These are phyloP conservation scores for Pluvialis apricaria DNA, from an alignment of 2,113 vertebrate genomes.

Conservation along the genomic window DNA sequence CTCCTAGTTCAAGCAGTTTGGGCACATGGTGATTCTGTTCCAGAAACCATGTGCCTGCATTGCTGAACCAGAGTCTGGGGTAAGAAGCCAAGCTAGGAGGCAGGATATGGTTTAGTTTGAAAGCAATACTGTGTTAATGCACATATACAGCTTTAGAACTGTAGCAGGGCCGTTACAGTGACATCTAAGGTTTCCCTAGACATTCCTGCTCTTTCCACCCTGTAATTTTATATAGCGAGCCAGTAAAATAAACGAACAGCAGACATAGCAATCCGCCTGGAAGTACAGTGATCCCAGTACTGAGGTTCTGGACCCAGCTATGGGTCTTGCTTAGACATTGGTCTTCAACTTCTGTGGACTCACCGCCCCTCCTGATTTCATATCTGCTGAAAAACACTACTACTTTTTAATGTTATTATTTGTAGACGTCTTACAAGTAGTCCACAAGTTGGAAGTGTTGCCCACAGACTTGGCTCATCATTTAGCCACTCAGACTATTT, in stretches of 20 bases:
- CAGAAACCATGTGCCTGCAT: conserved; percentile 8
- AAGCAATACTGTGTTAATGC: conserved; percentile 48
- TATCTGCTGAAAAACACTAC: background rate
- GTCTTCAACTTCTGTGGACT: background rate
- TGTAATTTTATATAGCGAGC: conserved; percentile 58
- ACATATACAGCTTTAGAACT: conserved; percentile 26
- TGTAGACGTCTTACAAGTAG: background rate
- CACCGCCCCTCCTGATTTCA: background rate
- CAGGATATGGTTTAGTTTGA: conserved; percentile 29
- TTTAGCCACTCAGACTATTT: background rate
- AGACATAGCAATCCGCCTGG: conserved; percentile 11
- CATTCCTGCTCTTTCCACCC: conserved; percentile 52
- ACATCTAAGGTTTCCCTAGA: conserved; percentile 58
- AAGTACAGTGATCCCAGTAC: background rate
- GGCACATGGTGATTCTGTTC: background rate
- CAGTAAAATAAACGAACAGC: conserved; percentile 48
- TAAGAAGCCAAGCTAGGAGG: conserved; percentile 22
- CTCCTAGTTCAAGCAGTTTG: background rate
- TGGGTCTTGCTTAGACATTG: background rate
- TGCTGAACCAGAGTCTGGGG: background rate
- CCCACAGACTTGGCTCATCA: background rate
- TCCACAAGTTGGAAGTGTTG: background rate
- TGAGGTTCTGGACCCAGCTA: background rate
- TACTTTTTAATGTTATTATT: background rate
- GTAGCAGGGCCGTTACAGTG: conserved; percentile 12